Evolutionary conservation across 2,888 invertebrate genomes (phyloP).

Genomic region (Flexamia atlantica): DNA sequence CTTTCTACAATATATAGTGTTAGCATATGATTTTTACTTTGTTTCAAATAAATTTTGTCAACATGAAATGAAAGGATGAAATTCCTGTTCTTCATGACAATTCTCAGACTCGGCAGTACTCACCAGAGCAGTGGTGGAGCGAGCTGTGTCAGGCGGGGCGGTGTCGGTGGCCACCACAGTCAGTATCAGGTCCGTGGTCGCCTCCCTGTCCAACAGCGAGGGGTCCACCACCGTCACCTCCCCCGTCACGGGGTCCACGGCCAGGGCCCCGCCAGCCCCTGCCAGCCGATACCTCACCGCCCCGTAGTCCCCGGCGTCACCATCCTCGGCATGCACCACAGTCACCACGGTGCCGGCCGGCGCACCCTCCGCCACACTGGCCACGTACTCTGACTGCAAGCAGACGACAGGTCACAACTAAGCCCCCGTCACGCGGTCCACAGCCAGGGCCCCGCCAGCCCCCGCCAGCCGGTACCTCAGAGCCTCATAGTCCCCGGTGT

Average conservation of each 20-base stretch:
- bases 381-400: conserved; percentile 79
- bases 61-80: no score
- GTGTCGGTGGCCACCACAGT: conserved; percentile 90
- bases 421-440: conserved; percentile 85
- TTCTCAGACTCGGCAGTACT: no score
- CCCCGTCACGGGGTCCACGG: conserved; percentile 84
- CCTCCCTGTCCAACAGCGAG: conserved; percentile 88
- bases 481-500: conserved; percentile 88
- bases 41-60: no score
- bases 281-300: conserved; percentile 87
- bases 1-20: no score
- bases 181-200: conserved; percentile 82
- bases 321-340: conserved; percentile 86
- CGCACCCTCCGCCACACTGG: conserved; percentile 87
- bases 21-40: no score
- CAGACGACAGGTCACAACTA: background rate
- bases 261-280: conserved; percentile 87
- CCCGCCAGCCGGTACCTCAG: conserved; percentile 89
- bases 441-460: conserved; percentile 85
- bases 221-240: conserved; percentile 86
- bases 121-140: conserved; percentile 87
- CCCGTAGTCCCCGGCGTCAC: conserved; percentile 88
- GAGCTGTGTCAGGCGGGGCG: conserved; percentile 83
- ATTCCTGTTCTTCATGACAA: no score
- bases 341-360: conserved; percentile 84